Percentiles rank a stretch among this genome's conserved stretches.
Evolutionary conservation across 2,113 vertebrate species (phyloP).

Genomic region (Micronycteris hirsuta): DNA sequence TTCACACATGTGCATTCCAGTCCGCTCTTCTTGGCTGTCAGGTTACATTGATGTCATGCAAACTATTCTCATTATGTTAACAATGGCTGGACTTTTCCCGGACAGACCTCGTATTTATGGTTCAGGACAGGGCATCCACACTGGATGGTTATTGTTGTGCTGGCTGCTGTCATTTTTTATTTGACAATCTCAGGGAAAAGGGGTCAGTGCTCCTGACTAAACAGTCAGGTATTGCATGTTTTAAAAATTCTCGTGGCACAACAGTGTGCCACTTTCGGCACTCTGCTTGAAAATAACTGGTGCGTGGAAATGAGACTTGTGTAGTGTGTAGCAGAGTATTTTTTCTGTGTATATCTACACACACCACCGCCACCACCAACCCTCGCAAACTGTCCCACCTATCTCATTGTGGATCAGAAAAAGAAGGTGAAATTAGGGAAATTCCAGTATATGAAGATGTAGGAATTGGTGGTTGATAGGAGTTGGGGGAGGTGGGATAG

Average conservation of each 20-base stretch:
- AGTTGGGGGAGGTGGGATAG: background rate
- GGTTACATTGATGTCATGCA: too few species aligned
- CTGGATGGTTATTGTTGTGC: background rate
- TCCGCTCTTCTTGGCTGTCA: too few species aligned
- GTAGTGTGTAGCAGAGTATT: background rate
- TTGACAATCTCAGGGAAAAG: background rate
- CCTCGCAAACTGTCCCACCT: background rate
- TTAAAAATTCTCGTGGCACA: background rate
- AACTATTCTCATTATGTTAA: too few species aligned
- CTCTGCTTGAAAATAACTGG: background rate
- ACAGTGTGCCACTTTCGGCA: background rate
- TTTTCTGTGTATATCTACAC: background rate
- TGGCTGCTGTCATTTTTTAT: background rate
- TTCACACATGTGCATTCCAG: too few species aligned
- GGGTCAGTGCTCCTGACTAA: background rate
- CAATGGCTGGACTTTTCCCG: too few species aligned
- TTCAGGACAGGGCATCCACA: background rate
- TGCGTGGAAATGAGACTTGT: background rate
- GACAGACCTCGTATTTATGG: background rate
- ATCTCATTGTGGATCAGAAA: background rate
- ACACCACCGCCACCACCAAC: background rate
- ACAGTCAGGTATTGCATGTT: background rate
- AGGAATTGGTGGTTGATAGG: background rate
- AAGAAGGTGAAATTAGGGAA: background rate
- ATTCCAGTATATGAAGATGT: background rate